phyloP scores from a whole-genome alignment of 2,888 invertebrate genomes.

The Therioaphis trifolii region DNA sequence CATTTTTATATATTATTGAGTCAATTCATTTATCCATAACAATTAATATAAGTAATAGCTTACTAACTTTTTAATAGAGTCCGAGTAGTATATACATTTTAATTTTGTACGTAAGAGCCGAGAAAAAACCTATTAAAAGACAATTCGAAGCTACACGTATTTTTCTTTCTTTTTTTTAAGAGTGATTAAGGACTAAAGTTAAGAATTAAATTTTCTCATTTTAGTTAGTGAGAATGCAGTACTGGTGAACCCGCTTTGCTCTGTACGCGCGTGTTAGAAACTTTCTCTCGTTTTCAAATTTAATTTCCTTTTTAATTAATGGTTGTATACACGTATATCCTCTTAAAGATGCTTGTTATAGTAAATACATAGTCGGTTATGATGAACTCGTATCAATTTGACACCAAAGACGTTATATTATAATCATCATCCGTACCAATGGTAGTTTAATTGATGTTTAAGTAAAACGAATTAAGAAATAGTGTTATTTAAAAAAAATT shows the following conservation, averaged over 20 bases:
- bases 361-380: background rate
- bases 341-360: background rate
- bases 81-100: background rate
- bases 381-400: background rate
- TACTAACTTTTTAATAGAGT: background rate
- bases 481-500: too few relatives aligned
- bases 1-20: too few relatives aligned
- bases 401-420: too few relatives aligned
- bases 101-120: background rate
- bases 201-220: background rate
- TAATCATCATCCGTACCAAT: too few relatives aligned
- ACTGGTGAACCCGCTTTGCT: background rate
- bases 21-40: background rate
- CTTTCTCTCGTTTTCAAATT: constrained; percentile 12
- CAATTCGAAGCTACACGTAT: background rate
- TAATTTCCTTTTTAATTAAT: constrained; percentile 22
- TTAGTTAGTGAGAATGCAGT: background rate
- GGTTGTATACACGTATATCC: background rate
- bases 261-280: background rate
- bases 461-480: too few relatives aligned
- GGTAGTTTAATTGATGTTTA: too few relatives aligned
- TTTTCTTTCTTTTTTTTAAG: background rate
- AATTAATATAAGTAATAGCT: background rate
- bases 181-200: background rate
- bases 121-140: background rate